Evolutionary conservation across 2,113 vertebrate genomes (phyloP).

Genomic region (Clarias macrocephalus): DNA sequence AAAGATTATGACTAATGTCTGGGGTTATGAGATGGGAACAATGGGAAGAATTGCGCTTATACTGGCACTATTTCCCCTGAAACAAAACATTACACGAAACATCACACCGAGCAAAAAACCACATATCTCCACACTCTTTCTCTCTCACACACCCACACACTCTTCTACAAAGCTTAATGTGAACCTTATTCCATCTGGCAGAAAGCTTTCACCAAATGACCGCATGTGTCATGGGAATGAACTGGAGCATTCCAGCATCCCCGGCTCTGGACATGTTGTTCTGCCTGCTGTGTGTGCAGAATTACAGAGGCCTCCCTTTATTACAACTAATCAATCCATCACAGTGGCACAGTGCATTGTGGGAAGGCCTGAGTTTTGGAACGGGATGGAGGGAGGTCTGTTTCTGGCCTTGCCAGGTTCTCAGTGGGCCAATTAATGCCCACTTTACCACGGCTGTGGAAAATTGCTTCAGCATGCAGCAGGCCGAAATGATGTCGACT

Average conservation of each 20-base stretch:
- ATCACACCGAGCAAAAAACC: constrained; percentile 35
- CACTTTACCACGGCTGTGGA: constrained; percentile 45
- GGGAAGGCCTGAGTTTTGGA: constrained; percentile 30
- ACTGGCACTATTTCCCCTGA: constrained; percentile 34
- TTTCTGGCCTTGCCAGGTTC: constrained; percentile 19
- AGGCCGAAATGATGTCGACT: not conserved
- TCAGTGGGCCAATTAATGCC: constrained; percentile 50
- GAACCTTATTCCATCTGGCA: constrained; percentile 53
- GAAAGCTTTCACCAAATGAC: constrained; percentile 41
- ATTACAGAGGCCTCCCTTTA: constrained; percentile 41
- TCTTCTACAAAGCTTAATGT: constrained; percentile 34
- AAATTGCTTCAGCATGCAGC: constrained; percentile 16
- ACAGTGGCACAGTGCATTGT: constrained; percentile 25
- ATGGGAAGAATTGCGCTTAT: constrained; percentile 29
- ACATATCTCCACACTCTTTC: constrained; percentile 38
- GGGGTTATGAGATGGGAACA: not conserved
- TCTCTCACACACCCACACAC: constrained; percentile 29
- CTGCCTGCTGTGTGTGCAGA: constrained; percentile 13
- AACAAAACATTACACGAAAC: constrained; percentile 50
- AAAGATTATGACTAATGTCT: constrained; percentile 23
- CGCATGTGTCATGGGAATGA: constrained; percentile 53
- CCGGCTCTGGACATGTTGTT: constrained; percentile 29
- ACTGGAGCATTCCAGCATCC: constrained; percentile 37
- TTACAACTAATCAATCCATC: constrained; percentile 44
- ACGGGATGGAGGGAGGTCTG: constrained; percentile 9